Evolutionary conservation across 2,888 invertebrate species (phyloP).

Genomic region (Camponotus fellah): DNA sequence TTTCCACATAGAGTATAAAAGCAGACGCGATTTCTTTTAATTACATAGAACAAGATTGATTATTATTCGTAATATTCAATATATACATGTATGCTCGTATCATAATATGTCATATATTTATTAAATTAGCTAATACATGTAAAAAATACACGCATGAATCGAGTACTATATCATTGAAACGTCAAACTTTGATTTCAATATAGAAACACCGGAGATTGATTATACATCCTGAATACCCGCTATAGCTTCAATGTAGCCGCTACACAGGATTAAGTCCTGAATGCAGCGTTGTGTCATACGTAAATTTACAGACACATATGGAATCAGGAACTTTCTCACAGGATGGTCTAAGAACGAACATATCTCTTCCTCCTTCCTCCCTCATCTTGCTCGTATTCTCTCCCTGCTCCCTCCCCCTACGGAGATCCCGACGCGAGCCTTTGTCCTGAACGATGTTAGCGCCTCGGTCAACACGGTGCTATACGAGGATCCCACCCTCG

Average conservation of each 20-base stretch:
- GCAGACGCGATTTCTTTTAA: background rate
- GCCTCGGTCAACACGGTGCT: constrained; percentile 81
- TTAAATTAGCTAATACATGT: background rate
- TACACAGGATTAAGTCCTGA: constrained; percentile 41
- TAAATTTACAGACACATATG: constrained; percentile 50
- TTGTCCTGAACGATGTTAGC: constrained; percentile 82
- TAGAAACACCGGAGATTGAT: background rate
- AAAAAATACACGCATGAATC: background rate
- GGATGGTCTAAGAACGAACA: constrained; percentile 68
- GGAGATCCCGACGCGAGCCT: constrained; percentile 69
- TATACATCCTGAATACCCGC: background rate
- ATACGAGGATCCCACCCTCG: constrained; percentile 67
- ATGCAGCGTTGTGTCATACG: constrained; percentile 37
- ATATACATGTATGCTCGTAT: background rate
- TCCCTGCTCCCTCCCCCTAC: constrained; percentile 35
- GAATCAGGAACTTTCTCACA: constrained; percentile 74
- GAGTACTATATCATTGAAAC: background rate
- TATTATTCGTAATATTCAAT: background rate
- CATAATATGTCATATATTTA: background rate
- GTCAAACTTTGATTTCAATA: background rate
- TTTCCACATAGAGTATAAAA: background rate
- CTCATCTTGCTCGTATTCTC: background rate
- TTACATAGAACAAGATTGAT: background rate
- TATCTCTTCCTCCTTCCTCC: constrained; percentile 45
- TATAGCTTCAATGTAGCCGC: background rate